A percentile compares a stretch with the other conserved stretches of the same genome.
phyloP scores from a whole-genome alignment of 1,140 invertebrate species.

The Plodia interpunctella region DNA sequence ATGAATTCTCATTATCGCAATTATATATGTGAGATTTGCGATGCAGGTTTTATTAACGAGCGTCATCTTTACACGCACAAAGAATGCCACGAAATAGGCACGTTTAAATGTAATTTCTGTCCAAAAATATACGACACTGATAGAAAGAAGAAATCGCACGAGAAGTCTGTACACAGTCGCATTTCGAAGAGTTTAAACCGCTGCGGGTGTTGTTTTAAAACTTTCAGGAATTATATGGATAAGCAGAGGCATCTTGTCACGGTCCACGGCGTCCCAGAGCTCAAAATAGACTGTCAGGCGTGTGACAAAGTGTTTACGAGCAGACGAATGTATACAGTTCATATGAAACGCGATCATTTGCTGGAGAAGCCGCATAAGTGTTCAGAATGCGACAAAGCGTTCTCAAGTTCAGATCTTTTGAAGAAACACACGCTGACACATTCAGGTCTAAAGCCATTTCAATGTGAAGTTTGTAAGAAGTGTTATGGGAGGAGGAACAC shows the following conservation, averaged over 20 bases:
- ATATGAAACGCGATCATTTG: slow-evolving; percentile 52
- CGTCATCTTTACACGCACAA: slow-evolving; percentile 32
- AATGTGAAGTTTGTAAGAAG: slow-evolving; percentile 75
- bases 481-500: slow-evolving; percentile 72
- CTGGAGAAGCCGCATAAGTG: slow-evolving; percentile 28
- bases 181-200: slow-evolving; percentile 30
- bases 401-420: slow-evolving; percentile 31
- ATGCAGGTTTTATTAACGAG: slow-evolving; percentile 42
- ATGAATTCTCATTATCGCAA: slow-evolving; percentile 55
- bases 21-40: slow-evolving; percentile 45
- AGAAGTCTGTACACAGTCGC: slow-evolving; percentile 39
- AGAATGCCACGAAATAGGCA: slow-evolving; percentile 37
- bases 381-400: slow-evolving; percentile 39
- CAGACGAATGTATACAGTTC: slow-evolving; percentile 34
- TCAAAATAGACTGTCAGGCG: slow-evolving; percentile 42
- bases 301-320: slow-evolving; percentile 49
- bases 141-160: slow-evolving; percentile 40
- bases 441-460: slow-evolving; percentile 80
- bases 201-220: slow-evolving; percentile 44
- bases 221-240: slow-evolving; percentile 36
- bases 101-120: slow-evolving; percentile 41
- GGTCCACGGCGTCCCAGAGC: slow-evolving; percentile 36
- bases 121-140: slow-evolving; percentile 40
- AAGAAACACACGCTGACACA: slow-evolving; percentile 48
- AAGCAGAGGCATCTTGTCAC: slow-evolving; percentile 44